Base-by-base conservation (phyloP, 2,888 invertebrate genomes). In the Orthosia gracilis region DNA sequence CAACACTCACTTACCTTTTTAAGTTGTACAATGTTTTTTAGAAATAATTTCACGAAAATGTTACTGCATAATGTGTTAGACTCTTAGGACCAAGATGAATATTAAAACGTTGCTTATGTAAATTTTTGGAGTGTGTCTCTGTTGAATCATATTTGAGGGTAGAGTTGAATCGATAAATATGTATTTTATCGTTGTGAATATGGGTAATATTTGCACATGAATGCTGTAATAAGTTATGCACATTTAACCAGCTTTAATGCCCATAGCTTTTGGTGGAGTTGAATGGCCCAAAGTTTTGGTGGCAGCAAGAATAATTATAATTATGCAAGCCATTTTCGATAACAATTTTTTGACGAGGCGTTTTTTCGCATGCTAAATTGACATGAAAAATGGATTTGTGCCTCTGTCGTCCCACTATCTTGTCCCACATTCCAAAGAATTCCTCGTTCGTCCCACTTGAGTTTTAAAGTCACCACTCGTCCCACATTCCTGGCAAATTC, bases 171-270 rank as follows among this genome's bases (percentile, higher is more conserved):
- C 83, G 66, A 83, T 83, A 83, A 83, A 83, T 80, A 83, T 73
- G 82, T 80, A 80, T 80, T 63, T 83, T 67, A 79, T 75, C 63
- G 74, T 67, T 70, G 67, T 61, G 69, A 64, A 83, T 79, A 79
- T 81, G 75, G 80, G 83, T 58, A 67, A 31, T 67, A 81, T 81
- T 81, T 83, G 80, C 81, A 83, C 83, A 75, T 83, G 81, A 83
- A 83, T 83, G 83, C 63, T 61, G 80, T 72, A 72, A 82, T 80
- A 83, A 83, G 75, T 83, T 81, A 83, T 81, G 81, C 80, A 83
- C 83, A 80, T 81, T 80, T 80, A 81, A 75, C 31, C 70, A 75
- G 64, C 49, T 75, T 80, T 80, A 70, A 81, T 83, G 67, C n/a
- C 40, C 63, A 61, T 63, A 69, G 83, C 80, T 80, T 80, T 83